Evolutionary conservation across 2,797 vertebrate species (phyloP), one percentile per base, ranked within the genome.

Genomic region (Pantherophis alleghaniensis): DNA sequence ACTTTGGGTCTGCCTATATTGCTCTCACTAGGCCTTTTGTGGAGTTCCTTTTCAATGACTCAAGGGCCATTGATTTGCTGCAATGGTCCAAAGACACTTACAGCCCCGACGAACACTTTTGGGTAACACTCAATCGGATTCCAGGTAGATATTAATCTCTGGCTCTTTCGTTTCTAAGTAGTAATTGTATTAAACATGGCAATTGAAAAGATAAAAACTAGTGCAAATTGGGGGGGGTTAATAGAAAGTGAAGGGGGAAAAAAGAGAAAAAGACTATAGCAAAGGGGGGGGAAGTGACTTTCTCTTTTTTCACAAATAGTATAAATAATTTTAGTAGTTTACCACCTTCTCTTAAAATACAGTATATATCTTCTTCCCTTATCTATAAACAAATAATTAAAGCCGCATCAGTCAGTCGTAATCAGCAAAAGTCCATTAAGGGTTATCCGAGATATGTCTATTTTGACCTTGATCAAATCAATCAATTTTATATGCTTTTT

Each of bases 61-160:
- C 88, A 20, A 94, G 96, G 51, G 97, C 97, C 88, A 61, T 94
- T 60, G 97, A 97, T 91, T 93, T 97, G 16, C 93, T 97, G 0
- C 79, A 94, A 1, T 97, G 97, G 97, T 97, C 97, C 2, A 97
- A 95, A 92, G 97, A 97, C 28, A 97, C 97, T 42, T 97, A 97
- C 6, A 97, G 97, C 13, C 97, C 97, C 0, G 97, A 97, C 3
- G 97, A 97, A 57, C 97, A 97, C 94, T 97, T 97, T 92, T 97
- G 97, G 97, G 97, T 97, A n/a, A 97, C 97, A 0, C 96, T 97
- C 37, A 97, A 97, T 91, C 94, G 97, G 93, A 96, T 97, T 83
- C 96, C 97, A 92, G 97, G 97, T 97, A 95, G 16, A 96, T 94
- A 55, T 7, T 10, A 18, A 22, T 20, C 11, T 20, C 14, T 18